These are phyloP conservation scores for Bucorvus abyssinicus DNA, from an alignment of 2,797 vertebrate genomes.

Conservation along the genomic window DNA sequence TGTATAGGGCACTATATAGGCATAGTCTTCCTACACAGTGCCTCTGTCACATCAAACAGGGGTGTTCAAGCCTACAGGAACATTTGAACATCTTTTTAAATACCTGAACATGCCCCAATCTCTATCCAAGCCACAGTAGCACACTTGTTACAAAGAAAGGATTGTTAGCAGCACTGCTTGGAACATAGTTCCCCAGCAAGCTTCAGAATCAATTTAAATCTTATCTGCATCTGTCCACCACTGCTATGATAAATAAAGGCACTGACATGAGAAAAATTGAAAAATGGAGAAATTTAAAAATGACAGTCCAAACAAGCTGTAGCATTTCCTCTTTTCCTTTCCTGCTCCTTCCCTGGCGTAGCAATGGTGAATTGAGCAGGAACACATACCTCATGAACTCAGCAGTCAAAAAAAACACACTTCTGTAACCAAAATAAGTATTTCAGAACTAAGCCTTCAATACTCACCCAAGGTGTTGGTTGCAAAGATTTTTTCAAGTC, in stretches of 20 bases:
- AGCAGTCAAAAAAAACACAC: background rate
- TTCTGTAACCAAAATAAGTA: background rate
- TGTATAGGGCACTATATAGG: fast-evolving
- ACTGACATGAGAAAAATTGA: background rate
- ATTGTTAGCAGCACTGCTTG: background rate
- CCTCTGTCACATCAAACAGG: background rate
- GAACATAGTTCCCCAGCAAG: background rate
- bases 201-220: background rate
- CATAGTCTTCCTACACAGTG: background rate
- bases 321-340: background rate
- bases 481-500: conserved; percentile 88
- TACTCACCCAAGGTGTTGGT: conserved; percentile 84
- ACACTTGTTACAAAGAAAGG: background rate
- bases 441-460: background rate
- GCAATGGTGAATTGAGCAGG: background rate
- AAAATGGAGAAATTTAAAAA: background rate
- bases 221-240: background rate
- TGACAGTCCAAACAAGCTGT: background rate
- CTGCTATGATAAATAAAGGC: background rate
- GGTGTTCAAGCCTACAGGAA: background rate
- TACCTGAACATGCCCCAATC: fast-evolving
- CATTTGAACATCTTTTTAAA: background rate
- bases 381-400: background rate
- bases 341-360: background rate
- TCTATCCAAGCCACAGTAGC: background rate